Evolutionary conservation across 1,140 invertebrate species (phyloP).

Genomic region (Lasaia peninsularis): DNA sequence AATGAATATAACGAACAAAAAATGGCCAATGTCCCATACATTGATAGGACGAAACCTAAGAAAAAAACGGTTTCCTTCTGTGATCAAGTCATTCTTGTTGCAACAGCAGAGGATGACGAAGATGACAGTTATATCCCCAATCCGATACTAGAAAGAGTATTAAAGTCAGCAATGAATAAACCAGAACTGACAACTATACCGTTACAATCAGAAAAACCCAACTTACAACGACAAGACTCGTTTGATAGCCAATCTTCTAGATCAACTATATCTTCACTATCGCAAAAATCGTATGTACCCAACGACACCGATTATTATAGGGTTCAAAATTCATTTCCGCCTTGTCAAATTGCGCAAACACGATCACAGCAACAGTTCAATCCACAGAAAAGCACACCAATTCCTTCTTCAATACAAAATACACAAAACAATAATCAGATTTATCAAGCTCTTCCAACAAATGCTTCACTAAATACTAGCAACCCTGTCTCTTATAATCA

Average conservation of each 20-base stretch:
- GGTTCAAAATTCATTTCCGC: constrained; percentile 64
- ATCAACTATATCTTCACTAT: constrained; percentile 69
- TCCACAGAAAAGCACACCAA: constrained; percentile 47
- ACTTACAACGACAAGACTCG: constrained; percentile 69
- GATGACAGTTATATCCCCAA: constrained; percentile 94
- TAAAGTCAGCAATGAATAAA: constrained; percentile 88
- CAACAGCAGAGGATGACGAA: constrained; percentile 93
- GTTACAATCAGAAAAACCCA: constrained; percentile 62
- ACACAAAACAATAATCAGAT: constrained; percentile 49
- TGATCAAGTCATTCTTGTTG: constrained; percentile 93
- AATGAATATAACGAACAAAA: constrained; percentile 64
- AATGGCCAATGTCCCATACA: constrained; percentile 32
- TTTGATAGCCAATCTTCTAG: constrained; percentile 77
- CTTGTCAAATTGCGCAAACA: constrained; percentile 59
- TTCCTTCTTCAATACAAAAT: constrained; percentile 41
- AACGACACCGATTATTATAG: constrained; percentile 75
- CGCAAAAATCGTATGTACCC: constrained; percentile 53
- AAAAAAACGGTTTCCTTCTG: constrained; percentile 97
- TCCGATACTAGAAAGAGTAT: constrained; percentile 91
- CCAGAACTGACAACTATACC: constrained; percentile 79
- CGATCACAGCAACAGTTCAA: constrained; percentile 55
- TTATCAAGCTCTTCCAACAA: constrained; percentile 53
- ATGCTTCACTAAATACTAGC: constrained; percentile 39
- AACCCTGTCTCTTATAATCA: constrained; percentile 62
- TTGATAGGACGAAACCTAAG: constrained; percentile 80